Base-by-base conservation (phyloP, 2,797 vertebrate species). In the Sciurus carolinensis region DNA sequence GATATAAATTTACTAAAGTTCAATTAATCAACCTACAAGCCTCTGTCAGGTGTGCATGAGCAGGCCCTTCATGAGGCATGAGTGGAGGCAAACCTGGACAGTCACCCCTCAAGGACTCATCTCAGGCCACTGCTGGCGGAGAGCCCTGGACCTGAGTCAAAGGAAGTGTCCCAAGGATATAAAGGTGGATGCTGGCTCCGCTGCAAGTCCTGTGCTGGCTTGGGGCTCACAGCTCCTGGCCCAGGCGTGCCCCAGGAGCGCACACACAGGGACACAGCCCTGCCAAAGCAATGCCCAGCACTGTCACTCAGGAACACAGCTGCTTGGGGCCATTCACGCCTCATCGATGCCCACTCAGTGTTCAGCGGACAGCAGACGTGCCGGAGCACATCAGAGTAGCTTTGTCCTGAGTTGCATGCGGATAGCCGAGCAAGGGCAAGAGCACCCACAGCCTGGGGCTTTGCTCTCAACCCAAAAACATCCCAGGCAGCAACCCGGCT, bases 241-340 rank as follows among this genome's bases (percentile, higher is more conserved):
- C 54, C 52, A 36, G 64, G 81, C 17, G 0, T 82, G 94, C 69
- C 91, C 87, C 50, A 6, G 39, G 82, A 94, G 81, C 59, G 47
- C 73, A 83, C 5, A 15, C 79, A 84, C 5, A 0, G 1, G 20
- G 80, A 50, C 85, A 44, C 33, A 8, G 54, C 17, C 67, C 92
- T 87, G 97, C 82, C 97, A 97, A 86, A 90, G 79, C 36, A 0
- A 97, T 97, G 96, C 86, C 84, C 82, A 91, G 75, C 1, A 0
- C 92, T 84, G 88, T 92, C 97, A 95, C 66, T 98, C 96, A 97
- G 95, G 87, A 67, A 24, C 0, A 24, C 92, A 94, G 94, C 92
- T 72, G 96, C 87, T 69, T 5, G 1, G 36, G n/a, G 22, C 88
- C 14, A 0, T 96, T 94, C 94, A 94, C 2, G 94, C 91, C 86